Base-by-base conservation (phyloP, 2,888 invertebrate species). In the Cosmopolites sordidus region DNA sequence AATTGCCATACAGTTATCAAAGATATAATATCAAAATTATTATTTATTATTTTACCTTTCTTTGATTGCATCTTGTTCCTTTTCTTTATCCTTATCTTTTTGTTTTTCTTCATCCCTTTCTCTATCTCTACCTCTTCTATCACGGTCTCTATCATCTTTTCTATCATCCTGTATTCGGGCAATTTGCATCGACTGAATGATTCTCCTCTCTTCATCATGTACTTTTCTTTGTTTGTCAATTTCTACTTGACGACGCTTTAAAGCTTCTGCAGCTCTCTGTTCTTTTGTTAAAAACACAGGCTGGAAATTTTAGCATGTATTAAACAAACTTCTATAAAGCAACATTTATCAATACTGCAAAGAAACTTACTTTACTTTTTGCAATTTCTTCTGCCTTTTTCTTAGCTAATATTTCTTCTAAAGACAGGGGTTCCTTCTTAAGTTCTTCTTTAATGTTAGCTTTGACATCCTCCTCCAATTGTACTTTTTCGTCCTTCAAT, bases 211-310 rank as follows among this genome's bases (percentile, higher is more conserved):
- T 59, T 86, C 85, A 1, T 87, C 86, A 61, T 83, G 82, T 42
- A 79, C 79, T 50, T 86, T 87, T 60, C 87, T 81, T 61, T 92
- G 79, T 12, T 83, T 86, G 30, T 90, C 91, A 0, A 94, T 89
- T 75, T 95, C 89, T 69, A 92, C 89, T 67, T 93, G 90, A 1
- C 99, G 81, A 45, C 89, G 82, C 68, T 90, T 87, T 12, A 99
- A 66, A 0, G 99, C 99, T 66, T 94, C 83, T 0, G 86, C 87
- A 0, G 87, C 92, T 65, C 99, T 80, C 72, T 99, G 93, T 72
- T 96, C 96, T 78, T 97, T 98, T 0, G 94, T 92, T 30, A 99
- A 76, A 71, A 99, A 99, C 22, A 95, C 93, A 0, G 99, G 99
- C 79, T 83, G 61, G 46, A 74, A 70, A 58, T 17, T 18, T n/a